Conservation (phyloP, 2,888 invertebrate species). For the Cataglyphis altisquamis region DNA sequence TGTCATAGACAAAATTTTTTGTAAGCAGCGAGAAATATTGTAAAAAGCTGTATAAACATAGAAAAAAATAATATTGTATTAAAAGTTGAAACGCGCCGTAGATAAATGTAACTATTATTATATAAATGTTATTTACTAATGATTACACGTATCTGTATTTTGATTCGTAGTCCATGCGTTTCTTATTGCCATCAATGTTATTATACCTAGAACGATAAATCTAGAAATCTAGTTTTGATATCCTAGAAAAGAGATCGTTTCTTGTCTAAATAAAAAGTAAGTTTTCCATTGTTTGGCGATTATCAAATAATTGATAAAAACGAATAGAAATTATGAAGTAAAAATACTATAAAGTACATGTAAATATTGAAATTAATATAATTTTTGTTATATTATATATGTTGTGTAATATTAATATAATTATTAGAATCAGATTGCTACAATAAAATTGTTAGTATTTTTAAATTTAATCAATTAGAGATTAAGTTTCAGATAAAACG, state of each 20-base stretch:
- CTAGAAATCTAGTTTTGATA: not conserved
- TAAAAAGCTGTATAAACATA: slow-evolving; percentile 11
- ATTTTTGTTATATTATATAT: not conserved
- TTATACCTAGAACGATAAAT: not conserved
- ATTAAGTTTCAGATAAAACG: not conserved
- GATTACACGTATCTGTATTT: not conserved
- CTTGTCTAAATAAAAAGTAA: not conserved
- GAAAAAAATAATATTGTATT: not conserved
- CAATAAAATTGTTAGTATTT: slow-evolving; percentile 5
- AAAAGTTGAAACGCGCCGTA: not conserved
- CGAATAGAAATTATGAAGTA: not conserved
- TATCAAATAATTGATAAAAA: not conserved
- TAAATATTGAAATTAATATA: not conserved
- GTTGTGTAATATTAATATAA: slow-evolving; percentile 4
- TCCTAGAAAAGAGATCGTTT: not conserved
- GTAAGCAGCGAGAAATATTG: not conserved
- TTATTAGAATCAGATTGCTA: not conserved
- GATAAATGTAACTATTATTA: not conserved
- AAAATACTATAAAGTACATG: not conserved
- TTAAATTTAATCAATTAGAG: not conserved
- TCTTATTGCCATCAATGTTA: not conserved
- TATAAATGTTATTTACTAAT: not conserved
- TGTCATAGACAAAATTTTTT: not conserved
- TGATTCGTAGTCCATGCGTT: not conserved
- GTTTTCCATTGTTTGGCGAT: not conserved